These are phyloP conservation scores for Cisticola juncidis DNA, from an alignment of 2,113 vertebrate genomes.

Conservation along the genomic window DNA sequence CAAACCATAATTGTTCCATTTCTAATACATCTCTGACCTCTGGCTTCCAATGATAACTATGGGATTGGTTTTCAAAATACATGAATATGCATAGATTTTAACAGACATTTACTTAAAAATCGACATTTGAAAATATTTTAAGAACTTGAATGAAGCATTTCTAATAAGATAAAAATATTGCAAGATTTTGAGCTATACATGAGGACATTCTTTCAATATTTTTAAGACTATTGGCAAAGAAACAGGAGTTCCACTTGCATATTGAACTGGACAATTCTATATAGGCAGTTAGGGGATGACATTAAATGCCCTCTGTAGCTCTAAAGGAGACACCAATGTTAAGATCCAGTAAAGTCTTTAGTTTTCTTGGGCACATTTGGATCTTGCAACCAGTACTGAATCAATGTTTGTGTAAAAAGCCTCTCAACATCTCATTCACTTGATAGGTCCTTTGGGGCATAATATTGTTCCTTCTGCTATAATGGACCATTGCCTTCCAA, in stretches of 20 bases:
- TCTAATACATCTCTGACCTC: neutral
- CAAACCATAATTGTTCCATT: constrained; percentile 24
- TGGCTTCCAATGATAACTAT: neutral
- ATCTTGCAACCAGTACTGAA: constrained; percentile 2
- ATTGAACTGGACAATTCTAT: neutral
- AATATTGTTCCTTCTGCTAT: constrained; percentile 52
- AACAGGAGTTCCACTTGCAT: neutral
- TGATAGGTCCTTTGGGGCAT: constrained; percentile 32
- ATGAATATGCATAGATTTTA: neutral
- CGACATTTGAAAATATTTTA: neutral
- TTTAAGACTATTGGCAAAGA: neutral
- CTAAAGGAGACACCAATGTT: neutral
- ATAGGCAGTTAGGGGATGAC: neutral
- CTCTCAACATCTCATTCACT: constrained; percentile 34
- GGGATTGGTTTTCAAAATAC: neutral
- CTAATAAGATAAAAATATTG: neutral
- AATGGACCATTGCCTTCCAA: constrained; percentile 57
- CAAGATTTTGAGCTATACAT: neutral
- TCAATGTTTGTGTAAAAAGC: constrained; percentile 24
- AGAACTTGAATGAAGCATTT: neutral
- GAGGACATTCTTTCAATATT: neutral
- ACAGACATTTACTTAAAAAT: neutral
- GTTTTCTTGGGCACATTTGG: neutral
- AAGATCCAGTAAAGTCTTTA: neutral
- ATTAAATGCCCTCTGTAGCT: neutral